Base-by-base conservation (phyloP, 2,797 vertebrate species). In the Neosilurus hyrtlii region DNA sequence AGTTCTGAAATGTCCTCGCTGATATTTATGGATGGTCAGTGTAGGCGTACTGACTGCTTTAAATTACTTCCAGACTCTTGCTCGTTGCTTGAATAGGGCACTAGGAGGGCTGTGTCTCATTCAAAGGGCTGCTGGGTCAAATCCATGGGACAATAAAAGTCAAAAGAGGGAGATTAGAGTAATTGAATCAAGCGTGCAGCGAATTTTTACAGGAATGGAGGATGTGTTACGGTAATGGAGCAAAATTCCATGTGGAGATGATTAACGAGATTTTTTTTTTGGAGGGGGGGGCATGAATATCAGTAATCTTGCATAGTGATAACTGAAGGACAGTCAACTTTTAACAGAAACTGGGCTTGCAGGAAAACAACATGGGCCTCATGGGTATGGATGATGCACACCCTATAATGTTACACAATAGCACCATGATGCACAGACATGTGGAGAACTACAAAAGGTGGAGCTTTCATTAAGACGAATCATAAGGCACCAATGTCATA, bases 211-310 rank as follows among this genome's bases (percentile, higher is more conserved):
- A 89, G 92, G 93, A 92, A 93, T 86, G 86, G 79, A 37, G 81
- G 80, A 88, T 81, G 88, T 89, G 87, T 91, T 92, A 90, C 90
- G 86, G 90, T 92, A 93, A 93, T 85, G 87, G 87, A 83, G 83
- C 83, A 54, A 14, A 61, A 67, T 37, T 86, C 84, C 92, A 93
- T 90, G 84, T 91, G 92, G 90, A 91, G 85, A 83, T 88, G 90
- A 92, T 93, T 93, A 85, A 62, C 85, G 84, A 80, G 83, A 59
- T 12, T 30, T 30, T 30, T 30, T 30, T 30, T 30, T 8, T 43
- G 84, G 79, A 82, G 87, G 51, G 70, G 59, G 70, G 35, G 54
- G 57, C 37, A 43, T 72, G 18, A 78, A 78, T 79, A 52, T 30
- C 66, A 49, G 52, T 11, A 80, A 59, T 6, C 66, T 30, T 75